phyloP scores from a whole-genome alignment of 2,888 invertebrate species.

The Nysson spinosus region DNA sequence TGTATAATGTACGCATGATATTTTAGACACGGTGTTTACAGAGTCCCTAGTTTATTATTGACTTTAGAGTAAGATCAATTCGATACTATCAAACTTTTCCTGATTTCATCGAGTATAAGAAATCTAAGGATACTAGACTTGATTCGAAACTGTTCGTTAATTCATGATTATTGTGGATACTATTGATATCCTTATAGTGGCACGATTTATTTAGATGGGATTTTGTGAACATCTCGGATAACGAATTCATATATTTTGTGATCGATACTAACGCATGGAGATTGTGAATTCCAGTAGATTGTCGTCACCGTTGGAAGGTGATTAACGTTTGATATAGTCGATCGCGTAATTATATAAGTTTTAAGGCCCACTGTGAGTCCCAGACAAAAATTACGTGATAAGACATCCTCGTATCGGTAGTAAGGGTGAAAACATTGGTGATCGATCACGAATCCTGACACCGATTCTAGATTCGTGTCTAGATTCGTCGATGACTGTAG shows the following conservation, averaged over 20 bases:
- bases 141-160: no score
- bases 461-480: conserved; percentile 5
- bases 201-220: no score
- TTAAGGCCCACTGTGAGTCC: background rate
- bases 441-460: conserved; percentile 31
- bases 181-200: no score
- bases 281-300: no score
- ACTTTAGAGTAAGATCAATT: no score
- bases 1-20: conserved; percentile 17
- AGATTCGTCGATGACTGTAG: conserved; percentile 30
- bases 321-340: background rate
- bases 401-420: background rate
- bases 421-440: conserved; percentile 7
- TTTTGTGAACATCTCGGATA: no score
- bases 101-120: no score
- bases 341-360: conserved; percentile 1
- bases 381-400: background rate
- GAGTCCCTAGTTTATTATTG: no score
- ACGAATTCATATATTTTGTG: conserved; percentile 10
- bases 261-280: conserved; percentile 17
- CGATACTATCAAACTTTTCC: no score
- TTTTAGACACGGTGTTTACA: background rate
- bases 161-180: no score
- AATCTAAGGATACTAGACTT: no score
- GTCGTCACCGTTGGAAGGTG: no score